Base-by-base conservation (phyloP, 2,888 invertebrate genomes). In the Oxytorus armatus region DNA sequence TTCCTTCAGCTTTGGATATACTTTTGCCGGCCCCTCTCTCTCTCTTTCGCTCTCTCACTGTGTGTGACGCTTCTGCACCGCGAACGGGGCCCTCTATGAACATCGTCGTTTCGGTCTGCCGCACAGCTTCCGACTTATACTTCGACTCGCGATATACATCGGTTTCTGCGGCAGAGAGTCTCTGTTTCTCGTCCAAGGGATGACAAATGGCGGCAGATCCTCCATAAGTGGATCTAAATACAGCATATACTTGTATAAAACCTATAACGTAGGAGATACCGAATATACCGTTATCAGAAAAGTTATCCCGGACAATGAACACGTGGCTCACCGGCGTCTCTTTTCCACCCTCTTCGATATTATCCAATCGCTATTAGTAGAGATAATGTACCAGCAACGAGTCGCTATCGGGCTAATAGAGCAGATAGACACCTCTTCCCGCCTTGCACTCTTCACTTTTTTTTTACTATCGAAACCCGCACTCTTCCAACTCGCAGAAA, bases 101-200 rank as follows among this genome's bases (percentile, higher is more conserved):
- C 14, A 66, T 63, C 8, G 57, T 53, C 16, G 42, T 59, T 44
- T 55, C 25, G 53, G 63, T 51, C 61, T 36, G 42, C 47, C 39
- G 59, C 63, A 36, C 68, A 74, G 63, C 74, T 74, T 74, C 74
- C 78, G 74, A 74, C 65, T 59, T 65, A 65, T 79, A 69, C 74
- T 44, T 59, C 70, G 68, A 51, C 47, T 61, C 53, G 7, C 36
- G 33, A 51, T 39, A 51, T 18, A 33, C 23, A 29, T 69, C 59
- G 33, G 39, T 57, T 23, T 36, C 21, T 49, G 33, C 39, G 14
- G 66, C 21, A 16, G 33, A 16, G 33, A 39, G 49, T 51, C 53
- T 79, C 75, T 79, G 79, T 59, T 70, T 79, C 59, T 79, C 66
- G 44, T 79, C 70, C 21, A 18, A 39, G 53, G 33, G 55, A 72